Evolutionary conservation across 2,797 vertebrate species (phyloP).

Genomic region (Knipowitschia caucasica): DNA sequence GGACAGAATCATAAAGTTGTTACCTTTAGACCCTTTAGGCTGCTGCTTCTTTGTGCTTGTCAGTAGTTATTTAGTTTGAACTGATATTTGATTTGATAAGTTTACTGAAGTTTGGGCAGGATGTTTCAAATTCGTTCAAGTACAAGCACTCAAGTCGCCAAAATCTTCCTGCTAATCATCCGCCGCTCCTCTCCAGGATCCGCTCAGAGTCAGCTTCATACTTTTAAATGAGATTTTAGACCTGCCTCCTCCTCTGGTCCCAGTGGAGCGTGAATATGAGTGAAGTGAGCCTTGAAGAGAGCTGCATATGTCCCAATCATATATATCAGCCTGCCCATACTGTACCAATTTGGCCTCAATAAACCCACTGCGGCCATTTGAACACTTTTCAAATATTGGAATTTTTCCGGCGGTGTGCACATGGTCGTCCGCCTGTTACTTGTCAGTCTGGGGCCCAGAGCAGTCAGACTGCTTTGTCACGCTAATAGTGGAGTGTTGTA

Average conservation of each 20-base stretch:
- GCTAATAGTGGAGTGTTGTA: conserved; percentile 58
- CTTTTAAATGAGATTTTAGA: conserved; percentile 57
- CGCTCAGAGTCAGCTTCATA: conserved; percentile 68
- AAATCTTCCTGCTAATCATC: conserved; percentile 4
- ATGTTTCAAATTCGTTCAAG: conserved; percentile 16
- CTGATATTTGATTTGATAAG: no score
- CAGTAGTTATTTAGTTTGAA: no score
- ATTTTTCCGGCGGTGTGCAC: conserved; percentile 34
- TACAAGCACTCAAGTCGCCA: conserved; percentile 23
- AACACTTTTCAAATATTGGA: conserved; percentile 36
- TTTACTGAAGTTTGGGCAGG: no score
- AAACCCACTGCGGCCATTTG: conserved; percentile 34
- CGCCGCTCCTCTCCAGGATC: conserved; percentile 45
- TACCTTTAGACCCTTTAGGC: no score
- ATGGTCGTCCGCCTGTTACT: conserved; percentile 10
- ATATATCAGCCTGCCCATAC: conserved; percentile 3
- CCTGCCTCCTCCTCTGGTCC: conserved; percentile 38
- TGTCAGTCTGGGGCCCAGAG: background rate
- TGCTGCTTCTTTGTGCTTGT: no score
- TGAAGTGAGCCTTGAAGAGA: conserved; percentile 61
- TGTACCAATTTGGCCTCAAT: conserved; percentile 34
- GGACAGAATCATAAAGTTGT: no score
- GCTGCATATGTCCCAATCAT: conserved; percentile 35
- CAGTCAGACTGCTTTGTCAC: conserved; percentile 56
- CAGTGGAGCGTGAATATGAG: conserved; percentile 19